Evolutionary conservation across 2,113 vertebrate species (phyloP), one percentile per base, ranked within the genome.

Genomic region (Hydrolagus affinis): DNA sequence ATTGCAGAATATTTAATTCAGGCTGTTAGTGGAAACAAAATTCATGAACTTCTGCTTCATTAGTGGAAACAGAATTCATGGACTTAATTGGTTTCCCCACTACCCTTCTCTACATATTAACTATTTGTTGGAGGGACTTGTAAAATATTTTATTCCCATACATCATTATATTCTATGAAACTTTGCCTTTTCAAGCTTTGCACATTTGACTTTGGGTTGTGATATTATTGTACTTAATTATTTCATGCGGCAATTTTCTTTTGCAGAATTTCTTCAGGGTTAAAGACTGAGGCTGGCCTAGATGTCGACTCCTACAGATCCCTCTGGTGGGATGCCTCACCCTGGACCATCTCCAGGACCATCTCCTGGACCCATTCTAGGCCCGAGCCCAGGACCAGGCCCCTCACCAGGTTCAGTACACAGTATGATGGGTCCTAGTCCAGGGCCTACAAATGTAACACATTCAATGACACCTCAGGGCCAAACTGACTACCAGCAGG

Each of bases 371-470:
- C 98, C 97, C n/a, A 98, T 97, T 89, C 89, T 99, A 80, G 98
- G 97, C 85, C 97, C 97, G 57, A 99, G 97, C 87, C 97, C 98
- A 73, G 97, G 98, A 87, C 97, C 98, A 8, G 97, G 97, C 1
- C 96, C 96, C 0, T 99, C 97, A 86, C 98, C 97, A 11, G 94
- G 97, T 87, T 98, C 98, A 6, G 97, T 98, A 85, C 98, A 99
- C 92, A 98, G 96, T 85, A 98, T 98, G 96, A 98, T 98, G 97
- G 98, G 98, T 85, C 96, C 97, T 9, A 98, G 97, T 89, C 97
- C 98, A 64, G 97, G 98, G 86, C 97, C 98, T 0, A 96, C 97
- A 11, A 97, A 93, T 21, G 95, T 95, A 32, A 91, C 95, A 0
- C 97, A 98, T 72, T 88, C 94, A 68, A 93, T 99, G 89, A 94